Percentiles rank a stretch among this genome's conserved stretches.
Conservation (phyloP, 2,113 vertebrate species). For the Cebidichthys violaceus region DNA sequence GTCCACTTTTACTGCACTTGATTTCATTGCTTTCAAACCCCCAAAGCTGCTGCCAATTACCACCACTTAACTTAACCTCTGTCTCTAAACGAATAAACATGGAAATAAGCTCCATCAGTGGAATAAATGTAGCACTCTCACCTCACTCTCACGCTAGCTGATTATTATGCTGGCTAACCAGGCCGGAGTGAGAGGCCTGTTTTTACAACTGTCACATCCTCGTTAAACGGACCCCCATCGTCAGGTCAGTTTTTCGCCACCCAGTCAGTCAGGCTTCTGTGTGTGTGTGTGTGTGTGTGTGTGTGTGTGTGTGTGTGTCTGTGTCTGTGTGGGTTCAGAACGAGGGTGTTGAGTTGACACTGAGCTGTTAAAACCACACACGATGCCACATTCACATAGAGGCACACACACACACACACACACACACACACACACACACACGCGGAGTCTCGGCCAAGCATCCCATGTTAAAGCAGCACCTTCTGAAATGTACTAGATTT, state of each 20-base stretch:
- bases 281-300: conserved; percentile 13
- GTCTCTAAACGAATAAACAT: conserved; percentile 41
- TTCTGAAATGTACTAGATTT: not conserved
- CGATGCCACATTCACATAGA: conserved; percentile 32
- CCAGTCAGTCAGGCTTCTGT: conserved; percentile 6
- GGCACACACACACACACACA: not conserved
- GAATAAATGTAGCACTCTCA: conserved; percentile 27
- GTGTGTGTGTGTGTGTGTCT: conserved; percentile 20
- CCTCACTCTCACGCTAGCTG: not conserved
- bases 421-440: conserved; percentile 5
- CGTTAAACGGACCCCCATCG: conserved; percentile 55
- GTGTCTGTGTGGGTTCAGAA: conserved; percentile 8
- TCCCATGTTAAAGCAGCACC: not conserved
- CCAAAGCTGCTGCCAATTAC: conserved; percentile 60
- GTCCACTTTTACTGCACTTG: conserved; percentile 43
- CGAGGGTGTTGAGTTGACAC: conserved; percentile 54
- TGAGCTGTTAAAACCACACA: conserved; percentile 68
- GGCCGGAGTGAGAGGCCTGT: conserved; percentile 15
- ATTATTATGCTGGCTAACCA: conserved; percentile 23
- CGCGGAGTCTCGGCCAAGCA: not conserved
- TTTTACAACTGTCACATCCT: conserved; percentile 68
- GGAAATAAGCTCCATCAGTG: conserved; percentile 35
- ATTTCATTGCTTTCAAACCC: conserved; percentile 54
- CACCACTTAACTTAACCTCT: conserved; percentile 30
- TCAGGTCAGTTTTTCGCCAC: conserved; percentile 27